These are phyloP conservation scores for Cranoglanis bouderius DNA, from an alignment of 2,113 vertebrate species.

Conservation along the genomic window DNA sequence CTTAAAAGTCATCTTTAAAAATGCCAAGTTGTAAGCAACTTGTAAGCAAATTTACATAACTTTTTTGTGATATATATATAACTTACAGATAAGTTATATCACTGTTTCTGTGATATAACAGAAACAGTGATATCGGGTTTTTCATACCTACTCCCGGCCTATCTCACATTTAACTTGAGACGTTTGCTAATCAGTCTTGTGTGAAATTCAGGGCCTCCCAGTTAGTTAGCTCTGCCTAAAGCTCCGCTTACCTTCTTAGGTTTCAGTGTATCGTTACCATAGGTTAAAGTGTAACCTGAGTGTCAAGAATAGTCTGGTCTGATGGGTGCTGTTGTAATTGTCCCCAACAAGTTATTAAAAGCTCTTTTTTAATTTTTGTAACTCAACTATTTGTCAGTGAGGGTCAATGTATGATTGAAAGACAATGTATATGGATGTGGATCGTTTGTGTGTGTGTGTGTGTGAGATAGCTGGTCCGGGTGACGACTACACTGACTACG, in stretches of 20 bases:
- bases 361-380: background rate
- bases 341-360: background rate
- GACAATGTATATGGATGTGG: background rate
- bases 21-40: background rate
- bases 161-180: conserved; percentile 43
- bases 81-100: too few species aligned
- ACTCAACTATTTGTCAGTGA: background rate
- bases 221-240: conserved; percentile 44
- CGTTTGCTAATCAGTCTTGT: conserved; percentile 43
- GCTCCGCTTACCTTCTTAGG: conserved; percentile 65
- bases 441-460: background rate
- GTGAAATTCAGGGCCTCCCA: conserved; percentile 27
- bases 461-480: conserved; percentile 82
- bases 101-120: background rate
- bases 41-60: too few species aligned
- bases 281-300: conserved; percentile 61
- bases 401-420: background rate
- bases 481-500: conserved; percentile 94
- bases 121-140: background rate
- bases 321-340: conserved; percentile 62
- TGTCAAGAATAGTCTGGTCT: conserved; percentile 26
- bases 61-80: too few species aligned
- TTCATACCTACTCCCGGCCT: conserved; percentile 4
- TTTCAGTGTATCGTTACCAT: conserved; percentile 66
- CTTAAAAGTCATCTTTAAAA: background rate